Evolutionary conservation across 2,797 vertebrate genomes (phyloP), one percentile per base, ranked within the genome.

Genomic region (Schizopygopsis malacanthus): DNA sequence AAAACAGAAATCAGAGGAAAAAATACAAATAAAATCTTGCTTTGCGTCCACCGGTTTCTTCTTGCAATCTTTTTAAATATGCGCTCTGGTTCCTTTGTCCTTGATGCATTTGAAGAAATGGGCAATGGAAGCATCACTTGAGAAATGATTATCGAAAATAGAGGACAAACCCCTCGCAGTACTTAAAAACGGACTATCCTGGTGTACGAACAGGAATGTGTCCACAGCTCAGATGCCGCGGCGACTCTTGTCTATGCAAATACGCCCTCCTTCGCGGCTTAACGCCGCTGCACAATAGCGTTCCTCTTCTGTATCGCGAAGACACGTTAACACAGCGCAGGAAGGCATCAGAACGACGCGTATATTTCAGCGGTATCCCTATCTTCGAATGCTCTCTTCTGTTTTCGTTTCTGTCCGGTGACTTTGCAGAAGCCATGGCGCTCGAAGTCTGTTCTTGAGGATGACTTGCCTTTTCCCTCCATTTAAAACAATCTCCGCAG

Each of bases 31-130:
- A 79, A 37, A 92, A 90, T 91, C 89, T 92, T 92, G 91, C 89
- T 93, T 92, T 91, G 93, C 90, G 94, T 91, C 94, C 93, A 90
- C 90, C 80, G 88, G 86, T 89, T 88, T 85, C 90, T 92, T 92
- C 91, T 87, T 90, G 92, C 90, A 92, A 88, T 92, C 76, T 92
- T 92, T 90, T 90, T 93, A 93, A 85, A 90, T 77, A 90, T 65
- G 85, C 90, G 87, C 92, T 83, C 70, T 83, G 90, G 85, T 92
- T 91, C 90, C 86, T 82, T 89, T 85, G 87, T 87, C 70, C 80
- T 59, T 85, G 43, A 25, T 85, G 63, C 59, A 15, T 52, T 76
- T 65, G 82, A 45, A 78, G 25, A 52, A 70, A 65, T 7, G 18
- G 70, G 67, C 52, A 71, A 56, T 22, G 52, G 11, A 70, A 75